Conservation (phyloP, 2,113 vertebrate species). For the Cyanoderma ruficeps region DNA sequence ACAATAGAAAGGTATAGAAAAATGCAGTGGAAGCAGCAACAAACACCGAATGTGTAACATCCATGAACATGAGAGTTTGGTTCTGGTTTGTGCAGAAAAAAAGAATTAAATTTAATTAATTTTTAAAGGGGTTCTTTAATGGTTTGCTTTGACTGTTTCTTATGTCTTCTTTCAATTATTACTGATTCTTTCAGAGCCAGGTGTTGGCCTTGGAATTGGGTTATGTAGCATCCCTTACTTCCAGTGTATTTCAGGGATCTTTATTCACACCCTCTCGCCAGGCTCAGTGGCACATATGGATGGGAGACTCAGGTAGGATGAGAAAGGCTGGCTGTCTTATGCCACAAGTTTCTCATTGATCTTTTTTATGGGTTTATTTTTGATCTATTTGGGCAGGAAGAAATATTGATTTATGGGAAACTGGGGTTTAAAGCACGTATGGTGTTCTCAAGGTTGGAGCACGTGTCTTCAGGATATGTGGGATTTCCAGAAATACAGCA, state of each 20-base stretch:
- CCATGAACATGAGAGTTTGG: neutral
- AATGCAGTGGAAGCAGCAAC: neutral
- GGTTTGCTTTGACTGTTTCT: neutral
- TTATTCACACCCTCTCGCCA: constrained; percentile 90
- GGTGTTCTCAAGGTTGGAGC: neutral
- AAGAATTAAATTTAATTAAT: neutral
- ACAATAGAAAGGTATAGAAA: neutral
- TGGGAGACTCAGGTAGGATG: constrained; percentile 81
- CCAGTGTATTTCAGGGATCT: constrained; percentile 86
- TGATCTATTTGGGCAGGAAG: neutral
- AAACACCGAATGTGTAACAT: neutral
- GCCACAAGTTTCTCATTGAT: neutral
- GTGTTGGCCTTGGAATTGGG: constrained; percentile 91
- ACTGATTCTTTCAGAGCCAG: constrained; percentile 79
- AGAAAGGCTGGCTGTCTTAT: neutral
- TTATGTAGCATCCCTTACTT: constrained; percentile 87
- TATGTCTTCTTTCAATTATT: neutral
- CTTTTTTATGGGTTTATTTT: neutral
- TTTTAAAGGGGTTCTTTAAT: neutral
- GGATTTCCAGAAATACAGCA: neutral
- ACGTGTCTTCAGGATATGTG: neutral
- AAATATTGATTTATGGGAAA: neutral
- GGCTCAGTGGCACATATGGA: constrained; percentile 95
- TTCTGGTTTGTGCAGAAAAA: neutral
- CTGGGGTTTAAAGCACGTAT: neutral